Conservation (phyloP, 92 coral and sea anemone species). For the Epizoanthus scotinus region DNA sequence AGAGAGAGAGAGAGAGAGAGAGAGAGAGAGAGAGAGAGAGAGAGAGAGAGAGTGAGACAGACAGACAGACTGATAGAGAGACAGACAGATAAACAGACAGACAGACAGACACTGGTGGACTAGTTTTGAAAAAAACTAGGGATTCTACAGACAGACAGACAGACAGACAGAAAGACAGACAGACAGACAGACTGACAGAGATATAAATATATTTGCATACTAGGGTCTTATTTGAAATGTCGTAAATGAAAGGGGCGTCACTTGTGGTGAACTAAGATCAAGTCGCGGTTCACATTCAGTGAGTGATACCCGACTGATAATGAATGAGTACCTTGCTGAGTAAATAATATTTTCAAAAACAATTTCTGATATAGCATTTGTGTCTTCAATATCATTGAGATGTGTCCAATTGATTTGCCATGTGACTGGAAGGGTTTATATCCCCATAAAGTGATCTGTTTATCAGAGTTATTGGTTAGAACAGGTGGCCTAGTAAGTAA, state of each 20-base stretch:
- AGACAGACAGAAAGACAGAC: too few species aligned
- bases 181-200: too few species aligned
- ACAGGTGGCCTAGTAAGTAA: slow-evolving; percentile 16
- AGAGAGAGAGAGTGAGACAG: too few species aligned
- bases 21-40: too few species aligned
- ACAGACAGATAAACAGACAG: too few species aligned
- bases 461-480: not conserved
- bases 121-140: too few species aligned
- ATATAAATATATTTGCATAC: too few species aligned
- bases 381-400: too few species aligned
- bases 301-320: not conserved
- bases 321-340: not conserved
- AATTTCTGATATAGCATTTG: not conserved
- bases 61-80: too few species aligned
- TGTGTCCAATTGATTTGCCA: not conserved
- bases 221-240: not conserved
- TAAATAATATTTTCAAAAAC: not conserved
- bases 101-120: too few species aligned
- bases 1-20: too few species aligned
- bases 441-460: not conserved
- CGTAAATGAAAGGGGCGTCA: not conserved
- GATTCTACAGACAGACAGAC: too few species aligned
- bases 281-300: not conserved
- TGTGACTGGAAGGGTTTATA: not conserved
- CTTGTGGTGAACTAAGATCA: not conserved